Percentiles rank a stretch among this genome's conserved stretches.
These are phyloP conservation scores for Nemurella pictetii DNA, from an alignment of 2,888 invertebrate genomes.

Conservation along the genomic window DNA sequence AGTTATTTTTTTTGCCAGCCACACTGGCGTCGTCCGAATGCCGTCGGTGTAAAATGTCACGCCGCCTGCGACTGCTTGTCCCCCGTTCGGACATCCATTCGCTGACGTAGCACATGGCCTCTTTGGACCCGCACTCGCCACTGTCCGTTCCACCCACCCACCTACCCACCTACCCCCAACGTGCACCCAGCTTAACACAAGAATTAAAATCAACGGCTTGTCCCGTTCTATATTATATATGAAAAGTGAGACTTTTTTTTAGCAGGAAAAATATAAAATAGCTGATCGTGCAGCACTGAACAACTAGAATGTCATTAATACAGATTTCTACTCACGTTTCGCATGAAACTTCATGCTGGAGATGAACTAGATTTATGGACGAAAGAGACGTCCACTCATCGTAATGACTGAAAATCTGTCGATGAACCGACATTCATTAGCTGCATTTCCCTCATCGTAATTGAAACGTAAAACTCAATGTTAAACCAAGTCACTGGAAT, in stretches of 20 bases:
- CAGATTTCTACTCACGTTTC: constrained; percentile 1
- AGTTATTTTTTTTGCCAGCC: neutral
- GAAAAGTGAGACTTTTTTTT: neutral
- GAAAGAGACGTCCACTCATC: neutral
- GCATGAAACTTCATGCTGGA: neutral
- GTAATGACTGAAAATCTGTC: neutral
- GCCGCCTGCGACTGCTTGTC: neutral
- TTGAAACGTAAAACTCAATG: neutral
- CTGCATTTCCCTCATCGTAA: neutral
- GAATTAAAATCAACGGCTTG: constrained; percentile 28
- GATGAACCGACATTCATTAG: neutral
- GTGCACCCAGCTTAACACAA: neutral
- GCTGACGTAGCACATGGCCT: neutral
- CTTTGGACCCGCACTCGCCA: too few relatives aligned
- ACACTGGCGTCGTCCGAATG: neutral
- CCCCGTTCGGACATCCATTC: neutral
- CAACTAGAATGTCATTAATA: constrained; percentile 7
- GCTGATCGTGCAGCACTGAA: neutral
- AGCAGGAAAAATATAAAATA: neutral
- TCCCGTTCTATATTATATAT: neutral
- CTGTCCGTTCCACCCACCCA: too few relatives aligned
- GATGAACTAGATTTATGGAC: neutral
- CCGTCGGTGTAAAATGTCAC: neutral
- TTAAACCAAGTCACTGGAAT: neutral
- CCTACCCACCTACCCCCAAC: neutral